Evolutionary conservation across 2,797 vertebrate genomes (phyloP).

Genomic region (Lepilemur ruficaudatus): DNA sequence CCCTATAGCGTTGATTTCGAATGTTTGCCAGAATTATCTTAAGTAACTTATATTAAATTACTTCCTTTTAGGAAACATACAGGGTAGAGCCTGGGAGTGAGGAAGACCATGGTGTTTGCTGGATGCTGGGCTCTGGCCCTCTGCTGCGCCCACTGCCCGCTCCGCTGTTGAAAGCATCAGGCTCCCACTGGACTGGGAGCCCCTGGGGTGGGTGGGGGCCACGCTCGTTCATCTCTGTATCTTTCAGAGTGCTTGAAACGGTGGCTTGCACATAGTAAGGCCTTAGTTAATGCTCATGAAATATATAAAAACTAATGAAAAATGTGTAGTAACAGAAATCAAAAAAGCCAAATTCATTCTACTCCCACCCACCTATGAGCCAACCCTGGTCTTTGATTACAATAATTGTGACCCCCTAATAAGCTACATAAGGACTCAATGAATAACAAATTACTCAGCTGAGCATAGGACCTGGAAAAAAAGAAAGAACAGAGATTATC

Average conservation of each 20-base stretch:
- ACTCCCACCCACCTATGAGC: neutral
- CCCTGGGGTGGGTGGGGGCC: neutral
- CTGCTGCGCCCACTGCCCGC: neutral
- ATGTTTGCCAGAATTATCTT: neutral
- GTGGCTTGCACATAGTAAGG: neutral
- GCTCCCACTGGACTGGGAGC: neutral
- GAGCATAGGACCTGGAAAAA: neutral
- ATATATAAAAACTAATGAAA: neutral
- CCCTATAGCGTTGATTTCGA: neutral
- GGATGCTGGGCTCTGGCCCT: neutral
- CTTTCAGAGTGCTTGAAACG: neutral
- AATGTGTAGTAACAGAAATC: neutral
- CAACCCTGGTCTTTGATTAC: neutral
- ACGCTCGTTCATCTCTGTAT: neutral
- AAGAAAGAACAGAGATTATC: neutral
- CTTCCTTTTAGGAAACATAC: neutral
- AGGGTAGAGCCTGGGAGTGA: neutral
- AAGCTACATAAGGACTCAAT: neutral
- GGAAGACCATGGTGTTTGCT: neutral
- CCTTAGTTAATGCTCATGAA: neutral
- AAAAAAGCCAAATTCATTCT: neutral
- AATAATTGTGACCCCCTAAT: neutral
- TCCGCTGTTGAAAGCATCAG: neutral
- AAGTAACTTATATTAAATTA: neutral
- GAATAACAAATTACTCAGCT: neutral